phyloP scores from a whole-genome alignment of 2,888 invertebrate genomes.

The Nineta flava region DNA sequence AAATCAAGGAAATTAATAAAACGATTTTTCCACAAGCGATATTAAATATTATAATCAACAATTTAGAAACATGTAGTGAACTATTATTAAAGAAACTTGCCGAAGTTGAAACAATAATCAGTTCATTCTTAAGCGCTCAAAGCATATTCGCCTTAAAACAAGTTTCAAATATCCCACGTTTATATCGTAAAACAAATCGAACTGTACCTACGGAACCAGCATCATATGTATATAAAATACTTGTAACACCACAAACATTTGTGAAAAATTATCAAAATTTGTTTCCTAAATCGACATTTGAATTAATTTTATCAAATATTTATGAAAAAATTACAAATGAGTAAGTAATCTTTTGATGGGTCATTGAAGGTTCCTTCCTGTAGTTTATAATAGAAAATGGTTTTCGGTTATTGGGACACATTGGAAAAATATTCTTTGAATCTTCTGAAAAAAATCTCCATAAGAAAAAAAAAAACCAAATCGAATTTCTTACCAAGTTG shows the following conservation, averaged over 20 bases:
- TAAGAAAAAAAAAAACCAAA: too few species aligned
- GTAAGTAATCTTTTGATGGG: conserved; percentile 23
- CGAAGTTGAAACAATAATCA: conserved; percentile 24
- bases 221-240: conserved; percentile 53
- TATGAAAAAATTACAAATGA: conserved; percentile 31
- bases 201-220: conserved; percentile 71
- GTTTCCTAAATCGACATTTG: conserved; percentile 23
- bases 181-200: conserved; percentile 83
- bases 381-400: conserved; percentile 3
- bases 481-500: too few species aligned
- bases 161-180: conserved; percentile 84
- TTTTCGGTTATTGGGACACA: not conserved
- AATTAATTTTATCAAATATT: conserved; percentile 27
- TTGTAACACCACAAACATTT: conserved; percentile 43
- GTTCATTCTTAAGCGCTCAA: conserved; percentile 23
- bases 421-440: too few species aligned
- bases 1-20: conserved; percentile 18
- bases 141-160: conserved; percentile 36
- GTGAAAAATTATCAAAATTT: conserved; percentile 30
- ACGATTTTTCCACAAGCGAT: conserved; percentile 1
- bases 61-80: conserved; percentile 9
- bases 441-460: too few species aligned
- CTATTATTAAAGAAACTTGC: conserved; percentile 14
- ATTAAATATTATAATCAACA: conserved; percentile 4
- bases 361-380: not conserved